A percentile compares a stretch with the other conserved stretches of the same genome.
Conservation (phyloP, 2,113 vertebrate genomes). For the Notechis scutatus region DNA sequence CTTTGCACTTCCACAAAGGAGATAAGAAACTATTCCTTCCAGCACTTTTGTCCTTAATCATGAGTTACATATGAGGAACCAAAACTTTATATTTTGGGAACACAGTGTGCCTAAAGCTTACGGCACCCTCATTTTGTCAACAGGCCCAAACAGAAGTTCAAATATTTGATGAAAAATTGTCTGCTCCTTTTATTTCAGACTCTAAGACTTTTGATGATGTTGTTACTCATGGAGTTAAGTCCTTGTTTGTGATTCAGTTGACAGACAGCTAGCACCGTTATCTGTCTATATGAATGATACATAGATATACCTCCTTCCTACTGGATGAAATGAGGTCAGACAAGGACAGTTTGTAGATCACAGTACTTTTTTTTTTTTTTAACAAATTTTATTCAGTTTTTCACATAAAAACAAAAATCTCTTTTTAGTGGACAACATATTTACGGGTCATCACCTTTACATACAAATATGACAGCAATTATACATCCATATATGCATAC, state of each 20-base stretch:
- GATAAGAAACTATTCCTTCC: background rate
- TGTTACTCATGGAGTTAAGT: background rate
- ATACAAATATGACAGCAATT: too few species aligned
- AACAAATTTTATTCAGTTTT: too few species aligned
- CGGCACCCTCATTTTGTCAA: background rate
- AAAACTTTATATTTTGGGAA: slow-evolving; percentile 1
- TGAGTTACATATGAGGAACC: slow-evolving; percentile 7
- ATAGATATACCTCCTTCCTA: background rate
- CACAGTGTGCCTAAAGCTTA: slow-evolving; percentile 11
- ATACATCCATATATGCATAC: too few species aligned
- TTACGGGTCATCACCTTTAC: too few species aligned
- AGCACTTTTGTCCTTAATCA: background rate
- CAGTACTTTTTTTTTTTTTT: too few species aligned
- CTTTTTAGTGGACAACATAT: too few species aligned
- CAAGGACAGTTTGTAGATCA: background rate
- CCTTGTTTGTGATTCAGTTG: background rate
- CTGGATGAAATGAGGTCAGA: background rate
- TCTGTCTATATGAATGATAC: background rate
- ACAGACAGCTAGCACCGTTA: background rate
- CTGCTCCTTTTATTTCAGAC: background rate
- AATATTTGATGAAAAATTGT: background rate
- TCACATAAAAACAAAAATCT: background rate
- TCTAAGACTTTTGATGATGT: background rate
- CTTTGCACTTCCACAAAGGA: slow-evolving; percentile 41
- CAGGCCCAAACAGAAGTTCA: background rate